A percentile compares a stretch with the other conserved stretches of the same genome.
Evolutionary conservation across 2,888 invertebrate genomes (phyloP).

Genomic region (Leucoma salicis): DNA sequence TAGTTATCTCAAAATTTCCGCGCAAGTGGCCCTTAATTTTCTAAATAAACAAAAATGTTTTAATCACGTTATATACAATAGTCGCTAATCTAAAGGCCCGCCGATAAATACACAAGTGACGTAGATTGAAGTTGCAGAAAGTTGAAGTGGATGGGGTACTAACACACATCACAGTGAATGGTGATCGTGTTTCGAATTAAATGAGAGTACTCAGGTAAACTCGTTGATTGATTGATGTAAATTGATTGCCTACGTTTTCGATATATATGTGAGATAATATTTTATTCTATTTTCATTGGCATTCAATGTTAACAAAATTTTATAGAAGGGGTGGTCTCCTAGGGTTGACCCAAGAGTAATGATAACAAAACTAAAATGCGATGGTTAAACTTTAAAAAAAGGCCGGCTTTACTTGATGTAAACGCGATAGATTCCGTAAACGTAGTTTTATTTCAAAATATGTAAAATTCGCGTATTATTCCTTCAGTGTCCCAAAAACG

Average conservation of each 20-base stretch:
- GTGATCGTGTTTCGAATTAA: slow-evolving; percentile 46
- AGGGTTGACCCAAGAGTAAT: too few species aligned
- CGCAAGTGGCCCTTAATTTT: too few species aligned
- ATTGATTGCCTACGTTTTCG: slow-evolving; percentile 35
- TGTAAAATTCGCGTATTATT: too few species aligned
- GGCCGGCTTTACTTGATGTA: too few species aligned
- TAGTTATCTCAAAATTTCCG: too few species aligned
- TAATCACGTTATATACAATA: background rate
- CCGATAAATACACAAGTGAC: slow-evolving; percentile 31
- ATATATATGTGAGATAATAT: slow-evolving; percentile 35
- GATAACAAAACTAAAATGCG: too few species aligned
- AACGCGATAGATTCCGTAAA: too few species aligned
- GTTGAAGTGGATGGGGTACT: slow-evolving; percentile 35
- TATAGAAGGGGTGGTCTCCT: too few species aligned
- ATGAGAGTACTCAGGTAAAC: slow-evolving; percentile 40
- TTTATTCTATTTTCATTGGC: slow-evolving; percentile 8
- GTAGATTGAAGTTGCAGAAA: slow-evolving; percentile 44
- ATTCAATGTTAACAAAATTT: background rate
- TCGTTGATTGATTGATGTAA: slow-evolving; percentile 51
- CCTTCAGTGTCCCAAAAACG: too few species aligned
- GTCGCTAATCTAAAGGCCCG: slow-evolving; percentile 16
- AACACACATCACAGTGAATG: slow-evolving; percentile 43
- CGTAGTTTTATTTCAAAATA: too few species aligned
- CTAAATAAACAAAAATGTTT: too few species aligned
- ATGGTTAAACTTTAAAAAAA: too few species aligned